Evolutionary conservation across 2,888 invertebrate species (phyloP).

Genomic region (Meteorus colon): DNA sequence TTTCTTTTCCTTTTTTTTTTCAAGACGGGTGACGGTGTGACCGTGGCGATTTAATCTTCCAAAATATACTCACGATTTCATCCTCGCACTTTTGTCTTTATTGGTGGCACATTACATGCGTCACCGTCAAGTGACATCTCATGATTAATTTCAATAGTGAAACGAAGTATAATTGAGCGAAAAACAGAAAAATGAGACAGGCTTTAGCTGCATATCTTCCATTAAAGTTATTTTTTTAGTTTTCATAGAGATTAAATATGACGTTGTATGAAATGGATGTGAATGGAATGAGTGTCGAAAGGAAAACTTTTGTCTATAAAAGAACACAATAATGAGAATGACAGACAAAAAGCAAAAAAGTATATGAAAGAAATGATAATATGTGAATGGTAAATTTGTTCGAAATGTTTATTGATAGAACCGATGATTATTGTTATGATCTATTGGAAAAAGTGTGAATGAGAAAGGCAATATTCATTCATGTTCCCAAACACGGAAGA

Average conservation of each 20-base stretch:
- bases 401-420: neutral
- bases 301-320: too few relatives aligned
- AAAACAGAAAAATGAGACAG: slow-evolving; percentile 9
- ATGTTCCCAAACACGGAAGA: neutral
- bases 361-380: neutral
- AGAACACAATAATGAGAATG: too few relatives aligned
- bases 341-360: neutral
- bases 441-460: neutral
- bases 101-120: neutral
- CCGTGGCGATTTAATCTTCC: slow-evolving; percentile 62
- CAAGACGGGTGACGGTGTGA: slow-evolving; percentile 61
- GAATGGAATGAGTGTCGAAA: neutral
- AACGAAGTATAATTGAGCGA: slow-evolving; percentile 27
- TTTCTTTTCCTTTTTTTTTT: slow-evolving; percentile 43
- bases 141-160: neutral
- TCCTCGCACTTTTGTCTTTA: slow-evolving; percentile 42
- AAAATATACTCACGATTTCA: slow-evolving; percentile 44
- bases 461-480: neutral
- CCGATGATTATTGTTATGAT: neutral
- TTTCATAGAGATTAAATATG: slow-evolving; percentile 39
- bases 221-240: slow-evolving; percentile 49
- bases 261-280: slow-evolving; percentile 9
- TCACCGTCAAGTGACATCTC: slow-evolving; percentile 7
- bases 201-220: slow-evolving; percentile 46
- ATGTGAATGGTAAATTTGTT: neutral